phyloP scores from a whole-genome alignment of 2,113 vertebrate species.

The Ardeotis arabs region DNA sequence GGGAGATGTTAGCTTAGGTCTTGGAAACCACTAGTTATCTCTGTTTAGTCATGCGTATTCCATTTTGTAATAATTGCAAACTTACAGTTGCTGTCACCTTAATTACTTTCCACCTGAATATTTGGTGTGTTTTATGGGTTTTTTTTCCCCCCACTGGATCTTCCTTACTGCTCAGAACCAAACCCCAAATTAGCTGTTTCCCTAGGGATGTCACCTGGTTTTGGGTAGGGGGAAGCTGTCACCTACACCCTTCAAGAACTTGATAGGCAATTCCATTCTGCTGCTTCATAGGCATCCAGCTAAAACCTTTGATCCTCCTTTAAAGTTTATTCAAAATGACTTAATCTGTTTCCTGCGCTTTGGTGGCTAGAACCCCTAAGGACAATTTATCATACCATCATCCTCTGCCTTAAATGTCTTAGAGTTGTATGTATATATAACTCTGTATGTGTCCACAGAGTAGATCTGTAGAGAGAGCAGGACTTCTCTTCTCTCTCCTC shows the following conservation, averaged over 20 bases:
- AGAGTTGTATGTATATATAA: background rate
- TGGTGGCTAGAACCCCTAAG: background rate
- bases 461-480: background rate
- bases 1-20: background rate
- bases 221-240: background rate
- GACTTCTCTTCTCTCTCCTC: background rate
- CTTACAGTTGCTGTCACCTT: background rate
- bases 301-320: background rate
- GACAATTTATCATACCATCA: background rate
- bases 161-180: background rate
- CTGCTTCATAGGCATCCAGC: background rate
- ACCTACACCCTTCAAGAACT: background rate
- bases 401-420: background rate
- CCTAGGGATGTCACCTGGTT: background rate
- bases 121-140: background rate
- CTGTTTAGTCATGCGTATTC: background rate
- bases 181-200: background rate
- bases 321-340: background rate
- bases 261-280: rapidly evolving
- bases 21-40: background rate
- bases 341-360: background rate
- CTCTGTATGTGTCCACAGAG: background rate
- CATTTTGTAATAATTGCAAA: background rate
- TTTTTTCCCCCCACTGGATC: background rate
- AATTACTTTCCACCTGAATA: background rate